Conservation (phyloP, 2,888 invertebrate genomes). For the Caenorhabditis macrosperma region DNA sequence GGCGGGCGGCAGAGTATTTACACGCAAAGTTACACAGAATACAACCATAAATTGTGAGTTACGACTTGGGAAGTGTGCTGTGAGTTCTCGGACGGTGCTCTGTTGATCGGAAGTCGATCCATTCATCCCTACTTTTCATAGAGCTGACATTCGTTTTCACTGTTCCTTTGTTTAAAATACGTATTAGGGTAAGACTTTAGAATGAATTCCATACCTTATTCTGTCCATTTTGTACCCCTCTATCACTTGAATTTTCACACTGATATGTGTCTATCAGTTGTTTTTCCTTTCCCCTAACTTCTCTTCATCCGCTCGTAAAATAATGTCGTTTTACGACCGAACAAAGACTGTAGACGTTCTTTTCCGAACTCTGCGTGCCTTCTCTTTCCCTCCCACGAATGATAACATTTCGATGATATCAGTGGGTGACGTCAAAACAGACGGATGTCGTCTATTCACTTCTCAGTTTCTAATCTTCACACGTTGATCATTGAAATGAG, state of each 20-base stretch:
- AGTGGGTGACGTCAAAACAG: slow-evolving; percentile 24
- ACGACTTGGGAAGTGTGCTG: background rate
- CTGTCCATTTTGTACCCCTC: background rate
- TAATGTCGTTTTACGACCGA: background rate
- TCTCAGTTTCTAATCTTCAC: slow-evolving; percentile 38
- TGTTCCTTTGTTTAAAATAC: no score
- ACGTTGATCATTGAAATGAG: background rate
- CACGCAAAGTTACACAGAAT: background rate
- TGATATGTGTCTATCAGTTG: background rate
- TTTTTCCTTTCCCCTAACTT: background rate
- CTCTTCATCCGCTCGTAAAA: slow-evolving; percentile 5
- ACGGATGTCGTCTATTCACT: slow-evolving; percentile 22
- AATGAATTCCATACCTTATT: background rate
- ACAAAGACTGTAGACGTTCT: slow-evolving; percentile 2
- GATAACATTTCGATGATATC: slow-evolving; percentile 32
- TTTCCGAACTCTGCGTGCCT: background rate
- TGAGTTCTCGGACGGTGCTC: background rate
- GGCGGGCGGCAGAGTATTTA: background rate
- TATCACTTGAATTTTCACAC: background rate
- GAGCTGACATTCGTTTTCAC: no score
- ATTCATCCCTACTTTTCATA: no score
- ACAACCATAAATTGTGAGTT: background rate
- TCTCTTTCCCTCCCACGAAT: slow-evolving; percentile 4
- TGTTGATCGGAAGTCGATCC: no score
- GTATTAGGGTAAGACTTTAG: no score